Base-by-base conservation (phyloP, 2,888 invertebrate genomes). In the Lochmaea capreae region DNA sequence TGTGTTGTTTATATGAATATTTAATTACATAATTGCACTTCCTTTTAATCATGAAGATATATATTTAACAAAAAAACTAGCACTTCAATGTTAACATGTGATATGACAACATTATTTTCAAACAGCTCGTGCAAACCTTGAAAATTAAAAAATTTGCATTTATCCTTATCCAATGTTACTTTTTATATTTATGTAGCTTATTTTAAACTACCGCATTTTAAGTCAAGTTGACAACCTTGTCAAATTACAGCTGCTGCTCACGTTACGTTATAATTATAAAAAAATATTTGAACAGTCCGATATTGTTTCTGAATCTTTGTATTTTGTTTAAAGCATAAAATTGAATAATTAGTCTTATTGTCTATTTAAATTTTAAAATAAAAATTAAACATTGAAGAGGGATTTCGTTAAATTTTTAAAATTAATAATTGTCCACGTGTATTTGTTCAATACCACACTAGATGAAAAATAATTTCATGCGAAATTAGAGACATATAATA, bases 181-280 rank as follows among this genome's bases (percentile, higher is more conserved):
- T 71, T 70, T 70, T 42, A 14, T 54, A 18, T 52, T 52, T 52
- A 33, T 54, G 46, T 43, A 16, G 8, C 18, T 39, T 33, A 33
- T 14, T 42, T 26, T 8, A 59, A 22, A 65, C 65, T 70, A 58
- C 70, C 57, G 42, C 65, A 33, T 68, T 59, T 57, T 59, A 26
- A 59, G 39, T 46, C 54, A 26, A 70, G 70, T 65, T 39, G 70
- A 54, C 58, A 65, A 71, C 71, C 71, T 71, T 65, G 70, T 65
- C 26, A 57, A 52, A 52, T 8, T n/a, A 52, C 16, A 63, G 11
- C 57, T 16, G 49, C 46, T 26, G 26, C 22, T 59, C 22, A 59
- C 58, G 26, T 58, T 18, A 12, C 26, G 18, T 18, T 57, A 6
- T 22, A 57, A 11, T n/a, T 39, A 39, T 33, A 33, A 33, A 33